phyloP scores from a whole-genome alignment of 2,797 vertebrate genomes.

The Phoxinus dragarum region DNA sequence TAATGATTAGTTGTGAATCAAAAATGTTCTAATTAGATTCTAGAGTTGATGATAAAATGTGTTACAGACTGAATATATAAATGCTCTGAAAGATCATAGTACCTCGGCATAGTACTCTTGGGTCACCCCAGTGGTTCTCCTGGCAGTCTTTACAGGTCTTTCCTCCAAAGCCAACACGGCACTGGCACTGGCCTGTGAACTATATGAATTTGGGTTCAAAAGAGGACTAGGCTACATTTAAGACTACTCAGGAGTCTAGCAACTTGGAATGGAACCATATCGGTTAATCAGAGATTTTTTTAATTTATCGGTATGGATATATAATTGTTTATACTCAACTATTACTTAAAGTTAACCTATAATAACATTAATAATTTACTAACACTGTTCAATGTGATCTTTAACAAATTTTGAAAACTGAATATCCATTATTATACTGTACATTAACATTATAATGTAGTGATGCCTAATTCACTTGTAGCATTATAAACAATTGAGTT shows the following conservation, averaged over 20 bases:
- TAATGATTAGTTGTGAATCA: neutral
- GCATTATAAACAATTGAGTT: neutral
- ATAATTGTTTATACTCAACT: neutral
- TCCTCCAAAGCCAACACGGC: constrained; percentile 91
- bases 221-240: neutral
- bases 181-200: constrained; percentile 95
- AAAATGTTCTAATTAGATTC: neutral
- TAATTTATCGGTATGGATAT: neutral
- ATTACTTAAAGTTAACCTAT: neutral
- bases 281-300: neutral
- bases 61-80: neutral
- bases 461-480: neutral
- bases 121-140: constrained; percentile 95
- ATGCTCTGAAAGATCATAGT: constrained; percentile 22
- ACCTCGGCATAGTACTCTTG: constrained; percentile 89
- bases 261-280: neutral
- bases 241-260: neutral
- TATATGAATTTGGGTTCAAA: constrained; percentile 61
- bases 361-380: neutral
- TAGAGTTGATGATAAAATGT: neutral
- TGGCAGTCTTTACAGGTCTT: constrained; percentile 90
- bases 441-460: neutral
- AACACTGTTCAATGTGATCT: neutral
- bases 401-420: neutral
- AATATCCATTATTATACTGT: neutral